Evolutionary conservation across 2,113 vertebrate species (phyloP).

Genomic region (Dinomys branickii): DNA sequence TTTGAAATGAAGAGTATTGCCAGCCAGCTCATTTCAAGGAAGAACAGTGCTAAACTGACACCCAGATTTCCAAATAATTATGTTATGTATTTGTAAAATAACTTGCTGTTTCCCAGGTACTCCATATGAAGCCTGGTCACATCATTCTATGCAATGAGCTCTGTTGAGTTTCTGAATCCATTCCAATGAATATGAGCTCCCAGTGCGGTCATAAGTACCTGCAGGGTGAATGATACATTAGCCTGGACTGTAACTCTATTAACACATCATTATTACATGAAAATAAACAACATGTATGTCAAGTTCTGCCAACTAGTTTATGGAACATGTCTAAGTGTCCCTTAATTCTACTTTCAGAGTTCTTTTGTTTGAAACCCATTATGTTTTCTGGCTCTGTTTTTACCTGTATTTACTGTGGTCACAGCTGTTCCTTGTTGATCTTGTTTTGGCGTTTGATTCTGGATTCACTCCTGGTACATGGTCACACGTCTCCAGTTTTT

Average conservation of each 20-base stretch:
- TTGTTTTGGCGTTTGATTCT: constrained; percentile 65
- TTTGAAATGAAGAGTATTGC: neutral
- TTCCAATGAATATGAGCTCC: neutral
- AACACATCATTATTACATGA: neutral
- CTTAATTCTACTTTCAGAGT: neutral
- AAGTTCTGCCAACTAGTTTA: neutral
- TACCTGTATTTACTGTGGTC: constrained; percentile 51
- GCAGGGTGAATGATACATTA: neutral
- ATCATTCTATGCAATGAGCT: neutral
- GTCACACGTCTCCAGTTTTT: constrained; percentile 67
- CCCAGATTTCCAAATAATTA: neutral
- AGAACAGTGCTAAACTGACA: neutral
- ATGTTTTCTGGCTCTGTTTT: neutral
- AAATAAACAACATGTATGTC: neutral
- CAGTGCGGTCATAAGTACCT: neutral
- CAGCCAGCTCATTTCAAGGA: neutral
- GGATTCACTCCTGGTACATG: constrained; percentile 67
- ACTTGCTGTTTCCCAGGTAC: neutral
- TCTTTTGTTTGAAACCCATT: neutral
- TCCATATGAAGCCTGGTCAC: neutral
- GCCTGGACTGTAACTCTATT: neutral
- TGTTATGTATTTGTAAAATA: neutral
- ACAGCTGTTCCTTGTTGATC: constrained; percentile 65
- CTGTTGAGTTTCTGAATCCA: neutral
- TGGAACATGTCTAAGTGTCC: neutral